Percentiles rank a stretch among this genome's conserved stretches.
These are phyloP conservation scores for Plebejus melissa DNA, from an alignment of 2,888 invertebrate species.

Conservation along the genomic window DNA sequence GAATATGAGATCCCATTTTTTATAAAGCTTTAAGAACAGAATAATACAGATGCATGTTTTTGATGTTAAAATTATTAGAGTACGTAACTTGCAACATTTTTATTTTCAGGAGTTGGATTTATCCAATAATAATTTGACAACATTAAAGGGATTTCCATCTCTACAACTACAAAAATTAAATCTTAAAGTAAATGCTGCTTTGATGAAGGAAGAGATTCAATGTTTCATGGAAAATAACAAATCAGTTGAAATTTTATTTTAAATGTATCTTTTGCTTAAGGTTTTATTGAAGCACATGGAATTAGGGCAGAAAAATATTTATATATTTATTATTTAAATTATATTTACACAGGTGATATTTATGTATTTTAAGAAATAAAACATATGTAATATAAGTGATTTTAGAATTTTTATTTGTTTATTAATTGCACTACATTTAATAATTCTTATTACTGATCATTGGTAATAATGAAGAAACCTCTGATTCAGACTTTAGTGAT, in stretches of 20 bases:
- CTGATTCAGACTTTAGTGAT: constrained; percentile 49
- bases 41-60: not conserved
- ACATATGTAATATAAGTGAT: not conserved
- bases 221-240: constrained; percentile 51
- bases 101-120: constrained; percentile 70
- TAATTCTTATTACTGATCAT: constrained; percentile 29
- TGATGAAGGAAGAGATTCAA: constrained; percentile 51
- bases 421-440: not conserved
- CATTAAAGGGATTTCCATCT: constrained; percentile 69
- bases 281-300: not conserved
- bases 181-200: constrained; percentile 64
- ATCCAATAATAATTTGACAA: constrained; percentile 69
- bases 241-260: constrained; percentile 49
- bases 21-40: not conserved
- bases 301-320: not conserved
- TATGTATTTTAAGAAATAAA: constrained; percentile 9
- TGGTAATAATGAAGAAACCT: constrained; percentile 48
- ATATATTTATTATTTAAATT: not conserved
- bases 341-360: not conserved
- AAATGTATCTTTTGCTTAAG: constrained; percentile 34
- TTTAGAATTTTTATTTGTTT: constrained; percentile 8
- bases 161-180: constrained; percentile 70
- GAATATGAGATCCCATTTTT: not conserved
- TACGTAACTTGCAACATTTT: constrained; percentile 28
- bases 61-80: not conserved